A percentile compares a stretch with the other conserved stretches of the same genome.
Evolutionary conservation across 2,113 vertebrate genomes (phyloP).

Genomic region (Corydoras sp.): DNA sequence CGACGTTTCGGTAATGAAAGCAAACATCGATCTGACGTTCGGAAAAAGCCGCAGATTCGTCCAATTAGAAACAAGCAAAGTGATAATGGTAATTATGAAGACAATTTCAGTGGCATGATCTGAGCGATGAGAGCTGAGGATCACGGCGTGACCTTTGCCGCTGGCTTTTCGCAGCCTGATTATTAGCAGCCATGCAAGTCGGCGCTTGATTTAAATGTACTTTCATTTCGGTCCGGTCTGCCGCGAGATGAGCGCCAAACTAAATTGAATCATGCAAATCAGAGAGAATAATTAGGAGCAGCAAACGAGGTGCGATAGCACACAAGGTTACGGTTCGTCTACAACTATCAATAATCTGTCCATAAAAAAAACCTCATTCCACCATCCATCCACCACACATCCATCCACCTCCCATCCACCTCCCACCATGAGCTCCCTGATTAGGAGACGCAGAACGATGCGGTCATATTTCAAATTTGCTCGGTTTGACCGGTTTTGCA

Average conservation of each 20-base stretch:
- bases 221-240: neutral
- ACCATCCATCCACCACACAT: neutral
- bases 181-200: neutral
- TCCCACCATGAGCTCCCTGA: neutral
- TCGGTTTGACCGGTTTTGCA: neutral
- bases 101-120: neutral
- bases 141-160: neutral
- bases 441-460: constrained; percentile 3
- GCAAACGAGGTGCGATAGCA: neutral
- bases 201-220: neutral
- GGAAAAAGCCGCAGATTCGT: neutral
- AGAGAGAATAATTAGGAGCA: constrained; percentile 4
- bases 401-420: neutral
- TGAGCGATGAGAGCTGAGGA: neutral
- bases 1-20: too few species aligned
- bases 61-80: neutral
- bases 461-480: constrained; percentile 14
- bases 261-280: constrained; percentile 26
- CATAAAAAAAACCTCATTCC: neutral
- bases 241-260: neutral
- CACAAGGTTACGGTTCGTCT: neutral
- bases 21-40: too few species aligned
- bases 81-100: neutral
- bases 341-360: neutral
- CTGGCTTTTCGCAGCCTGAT: neutral